Conservation (phyloP, 2,113 vertebrate genomes). For the Aramus guarauna region DNA sequence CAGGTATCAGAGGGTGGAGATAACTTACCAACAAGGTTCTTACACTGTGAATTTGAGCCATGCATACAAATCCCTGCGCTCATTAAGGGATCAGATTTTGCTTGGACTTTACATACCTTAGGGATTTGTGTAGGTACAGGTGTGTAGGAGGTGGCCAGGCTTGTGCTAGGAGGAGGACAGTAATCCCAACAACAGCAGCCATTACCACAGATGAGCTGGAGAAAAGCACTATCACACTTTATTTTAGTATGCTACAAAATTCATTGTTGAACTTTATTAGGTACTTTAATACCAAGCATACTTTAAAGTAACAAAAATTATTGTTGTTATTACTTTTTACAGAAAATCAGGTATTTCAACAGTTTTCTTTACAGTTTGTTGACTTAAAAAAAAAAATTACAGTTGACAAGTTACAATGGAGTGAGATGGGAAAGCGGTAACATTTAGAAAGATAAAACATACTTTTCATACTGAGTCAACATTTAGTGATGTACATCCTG, state of each 20-base stretch:
- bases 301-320: slow-evolving; percentile 80
- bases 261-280: slow-evolving; percentile 66
- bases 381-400: slow-evolving; percentile 74
- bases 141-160: neutral
- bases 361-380: slow-evolving; percentile 78
- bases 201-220: neutral
- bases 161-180: neutral
- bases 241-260: slow-evolving; percentile 72
- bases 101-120: neutral
- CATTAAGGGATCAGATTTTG: neutral
- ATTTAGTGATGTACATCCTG: slow-evolving; percentile 61
- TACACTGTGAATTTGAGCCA: neutral
- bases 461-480: slow-evolving; percentile 55
- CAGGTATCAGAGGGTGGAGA: neutral
- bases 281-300: slow-evolving; percentile 66
- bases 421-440: slow-evolving; percentile 61
- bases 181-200: neutral
- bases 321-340: slow-evolving; percentile 76
- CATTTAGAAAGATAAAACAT: slow-evolving; percentile 71
- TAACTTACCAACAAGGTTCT: neutral
- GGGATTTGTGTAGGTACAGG: neutral
- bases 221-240: slow-evolving; percentile 62
- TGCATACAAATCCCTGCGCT: neutral
- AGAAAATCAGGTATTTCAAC: slow-evolving; percentile 79
- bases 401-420: slow-evolving; percentile 63